A percentile compares a stretch with the other conserved stretches of the same genome.
Evolutionary conservation across 2,113 vertebrate species (phyloP).

Genomic region (Ginglymostoma cirratum): DNA sequence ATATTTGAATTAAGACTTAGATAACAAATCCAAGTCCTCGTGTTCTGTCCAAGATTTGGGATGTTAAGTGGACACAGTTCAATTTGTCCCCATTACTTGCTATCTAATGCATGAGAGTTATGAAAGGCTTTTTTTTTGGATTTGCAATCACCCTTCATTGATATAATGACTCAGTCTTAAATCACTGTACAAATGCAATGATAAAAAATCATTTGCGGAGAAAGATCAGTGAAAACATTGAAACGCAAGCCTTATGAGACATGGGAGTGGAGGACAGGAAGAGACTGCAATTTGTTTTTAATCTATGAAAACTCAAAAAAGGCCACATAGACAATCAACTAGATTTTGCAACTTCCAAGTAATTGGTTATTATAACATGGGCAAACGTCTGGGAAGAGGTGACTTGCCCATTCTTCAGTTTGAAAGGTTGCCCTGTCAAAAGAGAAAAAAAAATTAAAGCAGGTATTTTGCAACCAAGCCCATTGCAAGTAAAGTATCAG

Average conservation of each 20-base stretch:
- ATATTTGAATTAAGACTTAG: not conserved
- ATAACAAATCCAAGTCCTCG: not conserved
- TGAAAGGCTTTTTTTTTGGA: not conserved
- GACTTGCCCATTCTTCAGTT: not conserved
- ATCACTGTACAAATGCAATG: not conserved
- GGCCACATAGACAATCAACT: not conserved
- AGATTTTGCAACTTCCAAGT: not conserved
- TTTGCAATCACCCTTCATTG: not conserved
- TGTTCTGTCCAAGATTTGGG: not conserved
- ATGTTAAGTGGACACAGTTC: not conserved
- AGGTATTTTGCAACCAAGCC: not conserved
- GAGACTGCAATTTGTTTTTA: not conserved
- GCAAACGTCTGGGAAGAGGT: not conserved
- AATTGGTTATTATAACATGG: not conserved
- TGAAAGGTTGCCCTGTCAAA: not conserved
- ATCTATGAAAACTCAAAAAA: not conserved
- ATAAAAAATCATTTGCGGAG: not conserved
- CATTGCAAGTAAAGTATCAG: not conserved
- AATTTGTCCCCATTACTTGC: not conserved
- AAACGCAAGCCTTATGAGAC: not conserved
- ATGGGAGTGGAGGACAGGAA: not conserved
- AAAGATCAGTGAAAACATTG: not conserved
- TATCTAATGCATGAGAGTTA: not conserved
- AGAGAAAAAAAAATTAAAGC: not conserved
- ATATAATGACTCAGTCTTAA: not conserved